Percentiles rank a stretch among this genome's conserved stretches.
Conservation (phyloP, 2,888 invertebrate species). For the Podotricha telesiphe region DNA sequence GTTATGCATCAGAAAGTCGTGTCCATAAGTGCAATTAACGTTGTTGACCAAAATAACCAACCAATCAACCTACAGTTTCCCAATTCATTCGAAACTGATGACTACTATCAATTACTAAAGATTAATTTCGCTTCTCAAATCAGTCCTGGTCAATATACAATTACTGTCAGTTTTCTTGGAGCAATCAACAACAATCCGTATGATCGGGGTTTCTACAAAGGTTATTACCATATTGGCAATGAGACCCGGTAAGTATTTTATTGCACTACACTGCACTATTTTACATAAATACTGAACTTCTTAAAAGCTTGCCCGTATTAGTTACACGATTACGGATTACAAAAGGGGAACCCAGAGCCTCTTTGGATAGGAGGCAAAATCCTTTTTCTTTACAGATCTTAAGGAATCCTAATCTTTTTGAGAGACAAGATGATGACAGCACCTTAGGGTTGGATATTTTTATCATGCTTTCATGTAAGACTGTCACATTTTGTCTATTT, state of each 20-base stretch:
- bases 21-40: slow-evolving; percentile 56
- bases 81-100: slow-evolving; percentile 59
- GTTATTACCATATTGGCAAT: slow-evolving; percentile 65
- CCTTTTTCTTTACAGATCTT: no score
- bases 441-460: no score
- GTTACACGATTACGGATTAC: no score
- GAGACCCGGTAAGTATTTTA: slow-evolving; percentile 54
- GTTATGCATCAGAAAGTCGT: slow-evolving; percentile 74
- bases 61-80: slow-evolving; percentile 56
- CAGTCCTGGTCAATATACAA: slow-evolving; percentile 59
- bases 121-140: slow-evolving; percentile 63
- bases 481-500: no score
- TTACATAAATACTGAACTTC: no score
- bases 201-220: slow-evolving; percentile 75
- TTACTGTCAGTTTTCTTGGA: slow-evolving; percentile 61
- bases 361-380: no score
- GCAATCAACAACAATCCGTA: slow-evolving; percentile 68
- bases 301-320: no score
- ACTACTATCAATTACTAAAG: slow-evolving; percentile 64
- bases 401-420: no score
- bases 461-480: no score
- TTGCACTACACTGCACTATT: not conserved
- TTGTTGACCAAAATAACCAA: slow-evolving; percentile 48
- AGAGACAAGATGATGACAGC: no score
- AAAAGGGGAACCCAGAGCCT: no score